Conservation (phyloP, 2,113 vertebrate species). For the Peucedramus taeniatus region DNA sequence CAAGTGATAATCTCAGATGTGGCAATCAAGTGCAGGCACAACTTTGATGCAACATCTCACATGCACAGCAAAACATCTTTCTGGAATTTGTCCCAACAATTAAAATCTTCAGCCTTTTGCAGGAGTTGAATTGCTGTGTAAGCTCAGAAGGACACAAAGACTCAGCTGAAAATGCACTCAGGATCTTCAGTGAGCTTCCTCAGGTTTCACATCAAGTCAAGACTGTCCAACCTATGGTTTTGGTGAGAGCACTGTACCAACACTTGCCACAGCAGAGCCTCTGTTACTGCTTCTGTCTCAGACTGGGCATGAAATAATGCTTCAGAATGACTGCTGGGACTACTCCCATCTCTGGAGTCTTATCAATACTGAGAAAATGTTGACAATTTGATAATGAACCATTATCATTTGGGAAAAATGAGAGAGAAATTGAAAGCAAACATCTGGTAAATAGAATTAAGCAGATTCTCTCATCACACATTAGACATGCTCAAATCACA, state of each 20-base stretch:
- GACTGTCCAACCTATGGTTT: not conserved
- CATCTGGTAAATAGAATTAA: not conserved
- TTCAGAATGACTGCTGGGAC: not conserved
- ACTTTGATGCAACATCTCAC: not conserved
- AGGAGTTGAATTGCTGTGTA: not conserved
- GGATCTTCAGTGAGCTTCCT: not conserved
- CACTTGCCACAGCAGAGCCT: not conserved
- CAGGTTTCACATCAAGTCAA: not conserved
- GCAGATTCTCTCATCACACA: not conserved
- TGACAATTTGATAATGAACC: not conserved
- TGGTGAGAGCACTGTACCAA: not conserved
- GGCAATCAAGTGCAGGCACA: not conserved
- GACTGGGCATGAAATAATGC: not conserved
- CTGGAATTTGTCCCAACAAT: not conserved
- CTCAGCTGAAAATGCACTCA: not conserved
- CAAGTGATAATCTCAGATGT: not conserved
- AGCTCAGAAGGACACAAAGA: not conserved
- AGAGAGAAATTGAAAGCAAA: not conserved
- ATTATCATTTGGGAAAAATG: not conserved
- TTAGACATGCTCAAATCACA: not conserved
- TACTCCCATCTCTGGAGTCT: not conserved
- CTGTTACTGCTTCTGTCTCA: not conserved
- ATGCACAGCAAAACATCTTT: not conserved
- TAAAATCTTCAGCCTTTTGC: not conserved
- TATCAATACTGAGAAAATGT: not conserved